These are phyloP conservation scores for Drosophila meridionalis DNA, from an alignment of 2,888 invertebrate genomes.

Conservation along the genomic window DNA sequence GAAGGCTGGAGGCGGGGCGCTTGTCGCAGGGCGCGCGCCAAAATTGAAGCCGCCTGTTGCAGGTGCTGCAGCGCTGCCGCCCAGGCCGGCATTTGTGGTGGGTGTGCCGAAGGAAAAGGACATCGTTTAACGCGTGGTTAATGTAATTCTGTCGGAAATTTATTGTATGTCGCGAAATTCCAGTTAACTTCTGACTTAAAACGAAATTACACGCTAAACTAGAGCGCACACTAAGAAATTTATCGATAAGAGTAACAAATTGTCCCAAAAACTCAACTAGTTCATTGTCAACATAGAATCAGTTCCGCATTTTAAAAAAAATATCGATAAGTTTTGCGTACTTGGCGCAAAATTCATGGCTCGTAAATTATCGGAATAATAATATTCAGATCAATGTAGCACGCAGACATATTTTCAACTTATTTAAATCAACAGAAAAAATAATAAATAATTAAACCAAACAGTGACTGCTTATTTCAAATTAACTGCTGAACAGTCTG, in stretches of 20 bases:
- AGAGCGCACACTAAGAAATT: constrained; percentile 1
- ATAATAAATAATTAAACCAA: too few species aligned
- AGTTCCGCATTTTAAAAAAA: neutral
- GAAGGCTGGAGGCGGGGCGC: constrained; percentile 58
- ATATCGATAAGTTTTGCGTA: neutral
- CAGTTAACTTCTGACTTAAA: neutral
- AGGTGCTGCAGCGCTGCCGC: constrained; percentile 41
- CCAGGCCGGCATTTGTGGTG: constrained; percentile 48
- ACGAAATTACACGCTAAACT: constrained; percentile 22
- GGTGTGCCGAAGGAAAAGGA: constrained; percentile 64
- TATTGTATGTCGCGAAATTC: neutral
- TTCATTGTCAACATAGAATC: neutral
- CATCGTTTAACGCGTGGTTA: constrained; percentile 32
- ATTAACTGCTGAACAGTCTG: neutral
- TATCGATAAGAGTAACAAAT: constrained; percentile 13
- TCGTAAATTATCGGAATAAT: neutral
- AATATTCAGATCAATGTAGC: too few species aligned
- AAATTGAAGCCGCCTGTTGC: constrained; percentile 57
- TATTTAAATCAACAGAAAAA: neutral
- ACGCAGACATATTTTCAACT: neutral
- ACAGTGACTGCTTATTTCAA: neutral
- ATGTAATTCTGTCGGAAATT: constrained; percentile 5
- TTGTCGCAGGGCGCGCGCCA: constrained; percentile 63
- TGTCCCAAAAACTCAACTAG: neutral
- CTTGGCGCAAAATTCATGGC: neutral